Evolutionary conservation across 1,140 invertebrate genomes (phyloP), one percentile per base, ranked within the genome.

Genomic region (Sycophila sp.): DNA sequence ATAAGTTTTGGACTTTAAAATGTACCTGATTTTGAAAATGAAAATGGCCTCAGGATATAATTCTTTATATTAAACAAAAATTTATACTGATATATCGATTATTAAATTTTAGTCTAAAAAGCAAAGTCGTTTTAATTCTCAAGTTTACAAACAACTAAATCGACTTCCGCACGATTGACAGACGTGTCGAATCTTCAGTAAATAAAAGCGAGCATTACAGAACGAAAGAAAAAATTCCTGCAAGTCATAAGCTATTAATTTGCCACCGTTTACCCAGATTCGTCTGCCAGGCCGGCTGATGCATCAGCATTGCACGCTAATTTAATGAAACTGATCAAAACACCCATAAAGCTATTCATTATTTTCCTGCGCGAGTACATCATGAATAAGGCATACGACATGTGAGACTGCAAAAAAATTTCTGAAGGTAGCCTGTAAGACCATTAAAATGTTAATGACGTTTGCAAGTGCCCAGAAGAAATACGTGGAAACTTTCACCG

Each of bases 291-390:
- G 17, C 17, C 19, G 40, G 40, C 49, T 49, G 60, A 71, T 63
- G 62, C 53, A 65, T 49, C 42, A 59, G 17, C 45, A 42, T 59
- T 40, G 38, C 19, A 47, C 42, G 62, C 60, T 71, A 71, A 70
- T 65, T 71, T 71, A 71, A 71, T 71, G 62, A 71, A 71, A 71
- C 55, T 42, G 53, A 71, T 71, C 51, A 53, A 4, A 71, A 59
- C 49, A 59, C 45, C 28, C 34, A 32, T 65, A 30, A 34, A 38
- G 40, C 49, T 65, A 55, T 71, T 71, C 60, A 59, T 65, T 71
- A 38, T 49, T 65, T 30, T 71, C 65, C 47, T 32, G 30, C 40
- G 40, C 6, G 36, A 56, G 17, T 38, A 58, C 17, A 59, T 53
- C 36, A 28, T 53, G 59, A 63, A 56, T 63, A 47, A 63, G 17